These are phyloP conservation scores for Drosophila stalkeri DNA, from an alignment of 2,888 invertebrate genomes.

Conservation along the genomic window DNA sequence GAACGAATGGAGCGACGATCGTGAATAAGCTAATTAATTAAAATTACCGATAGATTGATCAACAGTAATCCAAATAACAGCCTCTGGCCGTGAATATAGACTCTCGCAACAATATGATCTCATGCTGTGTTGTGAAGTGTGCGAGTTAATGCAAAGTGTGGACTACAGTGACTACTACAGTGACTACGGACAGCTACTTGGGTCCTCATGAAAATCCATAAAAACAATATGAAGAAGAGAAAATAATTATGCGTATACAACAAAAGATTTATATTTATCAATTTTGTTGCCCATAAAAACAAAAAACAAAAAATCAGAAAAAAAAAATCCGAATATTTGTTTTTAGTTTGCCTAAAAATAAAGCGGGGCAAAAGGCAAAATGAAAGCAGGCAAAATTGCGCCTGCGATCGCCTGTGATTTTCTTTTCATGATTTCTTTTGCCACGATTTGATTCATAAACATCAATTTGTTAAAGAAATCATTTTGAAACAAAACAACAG, in stretches of 20 bases:
- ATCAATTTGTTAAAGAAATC: slow-evolving; percentile 44
- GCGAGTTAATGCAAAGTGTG: slow-evolving; percentile 30
- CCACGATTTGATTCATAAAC: slow-evolving; percentile 55
- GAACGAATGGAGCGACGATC: slow-evolving; percentile 72
- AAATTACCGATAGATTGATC: slow-evolving; percentile 33
- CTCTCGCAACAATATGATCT: slow-evolving; percentile 83
- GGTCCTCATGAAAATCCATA: slow-evolving; percentile 21
- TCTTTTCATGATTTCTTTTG: slow-evolving; percentile 28
- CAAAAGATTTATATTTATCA: slow-evolving; percentile 51
- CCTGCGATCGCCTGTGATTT: slow-evolving; percentile 33
- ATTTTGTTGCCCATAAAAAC: slow-evolving; percentile 66
- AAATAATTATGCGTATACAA: slow-evolving; percentile 48
- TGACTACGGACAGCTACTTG: neutral
- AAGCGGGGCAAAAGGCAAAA: neutral
- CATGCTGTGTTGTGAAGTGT: slow-evolving; percentile 56
- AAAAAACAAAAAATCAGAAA: slow-evolving; percentile 18
- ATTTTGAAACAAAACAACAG: slow-evolving; percentile 28
- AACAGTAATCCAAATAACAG: slow-evolving; percentile 57
- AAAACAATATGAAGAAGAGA: neutral
- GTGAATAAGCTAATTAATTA: slow-evolving; percentile 51
- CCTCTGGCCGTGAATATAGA: slow-evolving; percentile 59
- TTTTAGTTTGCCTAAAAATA: slow-evolving; percentile 27
- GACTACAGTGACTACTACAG: slow-evolving; percentile 14
- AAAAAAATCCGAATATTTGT: slow-evolving; percentile 54
- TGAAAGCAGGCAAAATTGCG: slow-evolving; percentile 2